Evolutionary conservation across 1,140 invertebrate genomes (phyloP).

Genomic region (Leptinotarsa undecemlineata): DNA sequence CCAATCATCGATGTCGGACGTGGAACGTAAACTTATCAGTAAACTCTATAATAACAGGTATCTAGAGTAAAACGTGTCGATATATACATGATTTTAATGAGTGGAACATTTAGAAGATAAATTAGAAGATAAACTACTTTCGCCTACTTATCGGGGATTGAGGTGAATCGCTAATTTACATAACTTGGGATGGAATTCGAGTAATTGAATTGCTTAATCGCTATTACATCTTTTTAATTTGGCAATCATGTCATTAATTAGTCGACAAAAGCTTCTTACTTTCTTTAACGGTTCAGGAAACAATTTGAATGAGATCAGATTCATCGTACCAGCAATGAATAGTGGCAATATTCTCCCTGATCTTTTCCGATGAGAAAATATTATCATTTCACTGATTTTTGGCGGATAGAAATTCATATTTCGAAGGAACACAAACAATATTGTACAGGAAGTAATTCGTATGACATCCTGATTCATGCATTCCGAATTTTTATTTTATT

Average conservation of each 20-base stretch:
- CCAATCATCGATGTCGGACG: background rate
- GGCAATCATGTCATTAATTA: background rate
- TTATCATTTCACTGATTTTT: too few species aligned
- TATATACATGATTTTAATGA: background rate
- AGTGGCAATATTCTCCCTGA: too few species aligned
- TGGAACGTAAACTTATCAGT: background rate
- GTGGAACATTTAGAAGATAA: background rate
- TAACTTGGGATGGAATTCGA: slow-evolving; percentile 3
- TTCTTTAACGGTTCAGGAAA: too few species aligned
- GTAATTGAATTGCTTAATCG: slow-evolving; percentile 7
- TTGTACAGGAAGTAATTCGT: too few species aligned
- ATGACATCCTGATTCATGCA: too few species aligned
- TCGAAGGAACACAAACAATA: too few species aligned
- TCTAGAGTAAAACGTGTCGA: background rate
- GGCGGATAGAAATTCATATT: too few species aligned
- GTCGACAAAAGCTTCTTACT: too few species aligned
- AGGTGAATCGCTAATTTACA: slow-evolving; percentile 9
- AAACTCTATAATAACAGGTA: background rate
- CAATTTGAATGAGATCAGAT: too few species aligned
- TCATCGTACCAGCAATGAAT: too few species aligned
- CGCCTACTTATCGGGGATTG: background rate
- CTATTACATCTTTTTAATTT: background rate
- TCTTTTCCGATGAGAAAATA: too few species aligned
- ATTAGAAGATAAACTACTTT: slow-evolving; percentile 9
- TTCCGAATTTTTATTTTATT: too few species aligned